Evolutionary conservation across 2,888 invertebrate species (phyloP).

Genomic region (Homarus gammarus): DNA sequence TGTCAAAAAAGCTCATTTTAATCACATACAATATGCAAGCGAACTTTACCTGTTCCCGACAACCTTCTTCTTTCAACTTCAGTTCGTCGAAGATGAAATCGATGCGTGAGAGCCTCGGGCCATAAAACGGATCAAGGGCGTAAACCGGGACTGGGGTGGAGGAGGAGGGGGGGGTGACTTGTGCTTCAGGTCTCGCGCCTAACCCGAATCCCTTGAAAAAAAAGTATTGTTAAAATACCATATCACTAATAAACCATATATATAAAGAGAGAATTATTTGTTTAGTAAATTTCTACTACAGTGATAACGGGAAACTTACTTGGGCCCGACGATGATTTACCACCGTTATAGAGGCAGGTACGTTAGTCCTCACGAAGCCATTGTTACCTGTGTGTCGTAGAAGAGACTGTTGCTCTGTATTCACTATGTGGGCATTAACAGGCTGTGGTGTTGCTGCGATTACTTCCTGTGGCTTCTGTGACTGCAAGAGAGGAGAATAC

Average conservation of each 20-base stretch:
- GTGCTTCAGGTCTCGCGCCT: constrained; percentile 20
- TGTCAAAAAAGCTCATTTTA: no score
- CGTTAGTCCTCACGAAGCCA: constrained; percentile 43
- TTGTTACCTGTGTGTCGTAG: not conserved
- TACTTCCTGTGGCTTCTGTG: not conserved
- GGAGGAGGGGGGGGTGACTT: no score
- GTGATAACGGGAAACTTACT: constrained; percentile 17
- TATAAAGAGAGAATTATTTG: not conserved
- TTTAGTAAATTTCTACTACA: not conserved
- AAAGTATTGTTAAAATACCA: no score
- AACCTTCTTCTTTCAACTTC: constrained; percentile 85
- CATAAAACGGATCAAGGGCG: constrained; percentile 88
- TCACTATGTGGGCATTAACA: not conserved
- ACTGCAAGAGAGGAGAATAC: not conserved
- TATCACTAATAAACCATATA: no score
- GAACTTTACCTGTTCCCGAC: constrained; percentile 84
- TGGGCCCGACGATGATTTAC: constrained; percentile 48
- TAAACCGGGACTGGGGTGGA: constrained; percentile 52
- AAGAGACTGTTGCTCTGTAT: not conserved
- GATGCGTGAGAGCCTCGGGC: constrained; percentile 87
- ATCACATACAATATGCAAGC: no score
- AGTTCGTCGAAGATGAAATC: constrained; percentile 87
- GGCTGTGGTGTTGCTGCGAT: not conserved
- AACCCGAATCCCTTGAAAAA: constrained; percentile 32
- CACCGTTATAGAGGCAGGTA: constrained; percentile 22